A percentile compares a stretch with the other conserved stretches of the same genome.
phyloP scores from a whole-genome alignment of 1,140 invertebrate genomes.

The Nylanderia fulva region DNA sequence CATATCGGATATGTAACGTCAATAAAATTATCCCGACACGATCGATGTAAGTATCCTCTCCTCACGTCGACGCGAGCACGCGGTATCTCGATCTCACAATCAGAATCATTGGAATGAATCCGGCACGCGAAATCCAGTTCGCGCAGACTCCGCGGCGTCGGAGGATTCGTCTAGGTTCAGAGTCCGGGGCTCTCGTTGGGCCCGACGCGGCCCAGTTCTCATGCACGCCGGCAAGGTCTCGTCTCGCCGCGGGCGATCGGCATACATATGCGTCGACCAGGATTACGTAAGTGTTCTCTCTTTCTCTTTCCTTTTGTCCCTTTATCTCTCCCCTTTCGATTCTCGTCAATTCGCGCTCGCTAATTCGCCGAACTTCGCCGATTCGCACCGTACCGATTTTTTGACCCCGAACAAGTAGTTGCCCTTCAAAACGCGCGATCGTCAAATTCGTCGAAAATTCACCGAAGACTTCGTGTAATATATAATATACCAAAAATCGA shows the following conservation, averaged over 20 bases:
- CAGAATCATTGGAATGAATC: constrained; percentile 1
- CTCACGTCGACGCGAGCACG: background rate
- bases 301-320: constrained; percentile 37
- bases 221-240: constrained; percentile 83
- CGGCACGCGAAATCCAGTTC: background rate
- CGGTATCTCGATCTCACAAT: background rate
- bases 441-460: background rate
- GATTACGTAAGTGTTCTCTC: constrained; percentile 78
- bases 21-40: background rate
- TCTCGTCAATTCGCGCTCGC: background rate
- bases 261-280: constrained; percentile 77
- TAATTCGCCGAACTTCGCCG: constrained; percentile 8
- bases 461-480: background rate
- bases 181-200: constrained; percentile 40
- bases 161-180: constrained; percentile 43
- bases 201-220: constrained; percentile 83
- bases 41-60: background rate
- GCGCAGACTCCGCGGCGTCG: constrained; percentile 58
- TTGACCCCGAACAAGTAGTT: background rate
- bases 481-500: background rate
- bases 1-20: too few species aligned
- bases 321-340: constrained; percentile 13
- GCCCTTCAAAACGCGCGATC: background rate
- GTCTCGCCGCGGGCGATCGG: constrained; percentile 78
- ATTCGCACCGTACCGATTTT: background rate